Percentiles rank a stretch among this genome's conserved stretches.
These are phyloP conservation scores for Balearica regulorum DNA, from an alignment of 2,797 vertebrate species.

Conservation along the genomic window DNA sequence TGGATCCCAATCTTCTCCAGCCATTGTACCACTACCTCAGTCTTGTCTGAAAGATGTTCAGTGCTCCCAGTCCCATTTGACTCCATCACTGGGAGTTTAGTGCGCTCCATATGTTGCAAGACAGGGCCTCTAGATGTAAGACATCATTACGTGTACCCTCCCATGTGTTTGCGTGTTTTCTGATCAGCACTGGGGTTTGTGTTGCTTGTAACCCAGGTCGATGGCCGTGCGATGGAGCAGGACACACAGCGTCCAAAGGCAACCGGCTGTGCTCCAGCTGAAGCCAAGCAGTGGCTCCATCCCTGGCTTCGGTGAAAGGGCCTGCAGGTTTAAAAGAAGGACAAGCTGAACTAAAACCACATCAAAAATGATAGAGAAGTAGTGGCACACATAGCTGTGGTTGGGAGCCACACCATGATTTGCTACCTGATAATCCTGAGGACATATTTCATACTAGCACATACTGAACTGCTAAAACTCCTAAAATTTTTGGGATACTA, in stretches of 20 bases:
- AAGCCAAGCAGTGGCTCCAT: not conserved
- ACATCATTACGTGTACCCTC: not conserved
- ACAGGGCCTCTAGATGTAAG: not conserved
- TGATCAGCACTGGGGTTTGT: not conserved
- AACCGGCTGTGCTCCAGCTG: not conserved
- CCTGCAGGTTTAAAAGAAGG: not conserved
- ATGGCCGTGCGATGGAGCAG: not conserved
- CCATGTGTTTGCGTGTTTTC: not conserved
- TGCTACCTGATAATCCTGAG: not conserved
- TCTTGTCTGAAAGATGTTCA: not conserved
- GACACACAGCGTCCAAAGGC: too few species aligned
- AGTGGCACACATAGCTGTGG: slow-evolving; percentile 4
- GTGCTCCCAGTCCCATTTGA: not conserved
- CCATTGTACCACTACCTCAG: slow-evolving; percentile 8
- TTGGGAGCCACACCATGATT: slow-evolving; percentile 50
- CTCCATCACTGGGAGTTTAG: not conserved
- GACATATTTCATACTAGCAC: not conserved
- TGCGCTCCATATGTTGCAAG: not conserved
- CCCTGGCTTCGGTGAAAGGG: not conserved
- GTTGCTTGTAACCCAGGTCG: not conserved
- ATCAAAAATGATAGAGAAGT: not conserved
- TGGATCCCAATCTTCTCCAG: slow-evolving; percentile 56
- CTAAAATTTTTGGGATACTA: not conserved
- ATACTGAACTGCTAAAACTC: not conserved
- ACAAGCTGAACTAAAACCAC: not conserved